These are phyloP conservation scores for Hydrozoanthus gracilis DNA, from an alignment of 92 coral and sea anemone species.

Conservation along the genomic window DNA sequence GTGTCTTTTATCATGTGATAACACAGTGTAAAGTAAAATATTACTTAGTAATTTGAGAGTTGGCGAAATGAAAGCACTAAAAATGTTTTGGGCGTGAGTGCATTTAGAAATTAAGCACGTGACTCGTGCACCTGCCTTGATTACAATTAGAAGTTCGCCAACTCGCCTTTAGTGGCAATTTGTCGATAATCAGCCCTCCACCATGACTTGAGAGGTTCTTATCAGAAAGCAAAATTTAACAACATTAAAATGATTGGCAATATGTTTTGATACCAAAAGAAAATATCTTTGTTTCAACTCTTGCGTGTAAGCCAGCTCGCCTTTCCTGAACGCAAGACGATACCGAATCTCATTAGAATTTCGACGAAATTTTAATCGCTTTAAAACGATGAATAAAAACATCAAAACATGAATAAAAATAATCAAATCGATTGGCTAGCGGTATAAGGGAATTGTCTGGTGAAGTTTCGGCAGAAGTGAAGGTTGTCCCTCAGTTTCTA, in stretches of 20 bases:
- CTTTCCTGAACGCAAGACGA: neutral
- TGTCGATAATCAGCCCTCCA: constrained; percentile 16
- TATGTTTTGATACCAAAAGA: neutral
- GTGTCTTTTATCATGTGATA: neutral
- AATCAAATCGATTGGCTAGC: constrained; percentile 45
- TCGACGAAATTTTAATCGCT: constrained; percentile 29
- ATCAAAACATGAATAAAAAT: constrained; percentile 34
- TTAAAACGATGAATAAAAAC: constrained; percentile 51
- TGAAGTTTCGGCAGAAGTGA: constrained; percentile 11
- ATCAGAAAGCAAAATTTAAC: constrained; percentile 16
- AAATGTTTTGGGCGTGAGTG: neutral
- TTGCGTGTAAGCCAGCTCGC: constrained; percentile 11
- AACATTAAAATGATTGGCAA: constrained; percentile 12
- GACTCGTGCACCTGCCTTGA: constrained; percentile 10
- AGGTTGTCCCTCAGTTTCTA: neutral
- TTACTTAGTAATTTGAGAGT: neutral
- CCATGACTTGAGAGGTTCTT: constrained; percentile 12
- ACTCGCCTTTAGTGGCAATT: constrained; percentile 23
- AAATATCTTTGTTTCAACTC: constrained; percentile 7
- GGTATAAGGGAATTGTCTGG: constrained; percentile 25
- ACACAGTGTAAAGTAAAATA: neutral
- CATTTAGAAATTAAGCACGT: neutral
- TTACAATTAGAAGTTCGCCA: neutral
- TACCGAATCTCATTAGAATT: neutral
- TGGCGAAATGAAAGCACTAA: neutral